A percentile compares a stretch with the other conserved stretches of the same genome.
Conservation (phyloP, 1,140 invertebrate species). For the Asbolus verrucosus region DNA sequence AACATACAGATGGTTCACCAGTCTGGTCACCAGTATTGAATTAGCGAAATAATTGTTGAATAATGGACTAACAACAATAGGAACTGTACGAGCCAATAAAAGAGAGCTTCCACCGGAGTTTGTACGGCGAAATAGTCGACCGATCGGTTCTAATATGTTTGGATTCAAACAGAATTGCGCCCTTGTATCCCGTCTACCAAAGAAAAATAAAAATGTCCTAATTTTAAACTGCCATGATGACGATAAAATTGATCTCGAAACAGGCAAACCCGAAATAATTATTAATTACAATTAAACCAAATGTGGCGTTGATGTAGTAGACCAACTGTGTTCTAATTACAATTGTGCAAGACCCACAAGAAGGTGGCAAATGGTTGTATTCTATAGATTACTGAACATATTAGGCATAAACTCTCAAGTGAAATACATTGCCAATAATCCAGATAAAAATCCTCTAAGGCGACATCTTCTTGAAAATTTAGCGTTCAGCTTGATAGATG, state of each 20-base stretch:
- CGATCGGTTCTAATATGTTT: neutral
- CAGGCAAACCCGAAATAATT: conserved; percentile 50
- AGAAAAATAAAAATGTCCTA: conserved; percentile 54
- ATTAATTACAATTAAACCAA: conserved; percentile 59
- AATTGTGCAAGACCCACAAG: conserved; percentile 56
- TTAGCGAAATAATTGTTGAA: neutral
- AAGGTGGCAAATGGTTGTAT: conserved; percentile 60
- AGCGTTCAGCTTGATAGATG: no score
- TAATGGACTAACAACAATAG: conserved; percentile 9
- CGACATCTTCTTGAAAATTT: no score
- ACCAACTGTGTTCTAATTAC: conserved; percentile 59
- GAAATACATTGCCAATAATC: no score
- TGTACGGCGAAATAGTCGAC: neutral
- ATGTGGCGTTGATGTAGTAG: conserved; percentile 58
- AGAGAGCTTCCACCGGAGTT: neutral
- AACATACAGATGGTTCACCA: conserved; percentile 1
- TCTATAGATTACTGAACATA: conserved; percentile 54
- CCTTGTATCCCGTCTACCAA: neutral
- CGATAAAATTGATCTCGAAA: conserved; percentile 53
- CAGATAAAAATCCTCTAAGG: no score
- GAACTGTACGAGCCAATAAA: neutral
- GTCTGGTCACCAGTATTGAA: neutral
- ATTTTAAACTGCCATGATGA: conserved; percentile 58
- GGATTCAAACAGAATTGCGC: neutral
- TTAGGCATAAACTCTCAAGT: conserved; percentile 3